Conservation (phyloP, 2,797 vertebrate genomes). For the Fratercula arctica region DNA sequence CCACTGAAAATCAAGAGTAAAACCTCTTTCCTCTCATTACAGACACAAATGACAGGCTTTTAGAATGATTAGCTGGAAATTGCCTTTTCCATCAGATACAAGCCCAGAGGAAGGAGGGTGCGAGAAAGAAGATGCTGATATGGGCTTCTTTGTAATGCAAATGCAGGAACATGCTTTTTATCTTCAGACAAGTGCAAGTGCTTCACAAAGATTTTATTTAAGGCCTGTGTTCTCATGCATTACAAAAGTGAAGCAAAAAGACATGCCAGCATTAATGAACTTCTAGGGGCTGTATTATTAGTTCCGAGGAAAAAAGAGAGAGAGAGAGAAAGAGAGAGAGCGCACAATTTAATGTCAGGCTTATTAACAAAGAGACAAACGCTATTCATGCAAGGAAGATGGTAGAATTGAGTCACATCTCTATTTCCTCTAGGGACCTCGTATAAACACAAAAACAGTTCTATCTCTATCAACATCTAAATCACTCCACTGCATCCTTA, state of each 20-base stretch:
- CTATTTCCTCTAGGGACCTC: constrained; percentile 25
- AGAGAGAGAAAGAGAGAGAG: not conserved
- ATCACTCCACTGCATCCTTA: not conserved
- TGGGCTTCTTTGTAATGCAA: constrained; percentile 66
- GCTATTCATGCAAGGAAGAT: constrained; percentile 13
- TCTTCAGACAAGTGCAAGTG: constrained; percentile 68
- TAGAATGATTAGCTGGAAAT: constrained; percentile 60
- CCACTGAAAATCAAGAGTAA: constrained; percentile 29
- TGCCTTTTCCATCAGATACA: constrained; percentile 56
- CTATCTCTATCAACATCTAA: constrained; percentile 34
- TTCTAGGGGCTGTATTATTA: constrained; percentile 52
- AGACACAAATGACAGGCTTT: constrained; percentile 52
- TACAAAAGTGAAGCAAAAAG: constrained; percentile 61
- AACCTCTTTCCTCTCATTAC: constrained; percentile 33
- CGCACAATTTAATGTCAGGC: not conserved
- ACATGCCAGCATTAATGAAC: constrained; percentile 65
- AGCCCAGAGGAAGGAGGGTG: constrained; percentile 46
- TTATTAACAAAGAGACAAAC: constrained; percentile 47
- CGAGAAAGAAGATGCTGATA: constrained; percentile 53
- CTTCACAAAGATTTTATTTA: constrained; percentile 69
- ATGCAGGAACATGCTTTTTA: constrained; percentile 67
- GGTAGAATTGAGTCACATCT: constrained; percentile 26
- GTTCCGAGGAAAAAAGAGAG: not conserved
- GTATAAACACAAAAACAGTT: constrained; percentile 35
- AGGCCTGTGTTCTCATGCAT: constrained; percentile 62